phyloP scores from a whole-genome alignment of 2,113 vertebrate genomes.

The Dipodomys merriami region DNA sequence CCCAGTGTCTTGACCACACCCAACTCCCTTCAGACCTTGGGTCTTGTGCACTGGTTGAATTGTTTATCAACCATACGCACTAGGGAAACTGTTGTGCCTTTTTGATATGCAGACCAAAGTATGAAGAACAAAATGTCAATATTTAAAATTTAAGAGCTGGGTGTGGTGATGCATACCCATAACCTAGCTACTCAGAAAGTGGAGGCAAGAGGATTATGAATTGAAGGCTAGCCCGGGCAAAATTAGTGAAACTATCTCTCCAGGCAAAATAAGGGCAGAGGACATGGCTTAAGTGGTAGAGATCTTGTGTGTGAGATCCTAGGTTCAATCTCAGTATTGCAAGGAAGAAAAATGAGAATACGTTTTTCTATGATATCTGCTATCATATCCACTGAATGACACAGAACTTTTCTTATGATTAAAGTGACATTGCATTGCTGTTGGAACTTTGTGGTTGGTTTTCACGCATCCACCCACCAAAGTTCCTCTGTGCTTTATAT shows the following conservation, averaged over 20 bases:
- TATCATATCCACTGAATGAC: background rate
- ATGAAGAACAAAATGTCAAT: background rate
- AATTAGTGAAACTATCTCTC: too few relatives aligned
- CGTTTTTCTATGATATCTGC: background rate
- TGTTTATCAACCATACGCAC: background rate
- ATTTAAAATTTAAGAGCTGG: background rate
- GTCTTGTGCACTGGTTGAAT: background rate
- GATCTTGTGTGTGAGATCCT: too few relatives aligned
- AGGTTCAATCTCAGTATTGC: too few relatives aligned
- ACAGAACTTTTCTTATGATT: background rate
- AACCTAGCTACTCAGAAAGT: background rate
- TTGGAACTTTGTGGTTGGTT: background rate
- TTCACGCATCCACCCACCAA: background rate
- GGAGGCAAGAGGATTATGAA: too few relatives aligned
- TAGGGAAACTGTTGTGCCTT: background rate
- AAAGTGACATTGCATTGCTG: background rate
- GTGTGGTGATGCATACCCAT: too few relatives aligned
- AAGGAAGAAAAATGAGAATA: background rate
- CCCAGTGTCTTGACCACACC: too few relatives aligned
- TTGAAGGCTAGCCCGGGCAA: background rate
- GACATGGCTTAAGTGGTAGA: too few relatives aligned
- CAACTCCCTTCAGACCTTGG: background rate
- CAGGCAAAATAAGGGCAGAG: too few relatives aligned
- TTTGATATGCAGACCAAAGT: background rate
- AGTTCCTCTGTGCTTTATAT: background rate